A percentile compares a stretch with the other conserved stretches of the same genome.
phyloP scores from a whole-genome alignment of 2,888 invertebrate species.

The Acleris literana region DNA sequence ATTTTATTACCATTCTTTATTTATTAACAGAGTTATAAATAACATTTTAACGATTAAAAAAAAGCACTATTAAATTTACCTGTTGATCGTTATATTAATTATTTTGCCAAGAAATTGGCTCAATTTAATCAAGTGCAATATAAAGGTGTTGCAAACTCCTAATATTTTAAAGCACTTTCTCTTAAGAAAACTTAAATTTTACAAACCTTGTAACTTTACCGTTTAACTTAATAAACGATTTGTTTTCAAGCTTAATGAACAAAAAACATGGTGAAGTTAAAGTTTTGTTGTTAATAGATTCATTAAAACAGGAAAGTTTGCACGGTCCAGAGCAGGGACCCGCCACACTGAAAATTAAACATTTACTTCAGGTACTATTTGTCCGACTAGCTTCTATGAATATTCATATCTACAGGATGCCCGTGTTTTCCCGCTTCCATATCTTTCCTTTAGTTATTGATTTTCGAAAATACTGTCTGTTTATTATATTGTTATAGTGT shows the following conservation, averaged over 20 bases:
- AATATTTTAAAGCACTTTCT: constrained; percentile 3
- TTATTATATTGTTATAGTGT: too few relatives aligned
- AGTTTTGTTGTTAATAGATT: constrained; percentile 19
- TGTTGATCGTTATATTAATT: background rate
- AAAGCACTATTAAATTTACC: too few relatives aligned
- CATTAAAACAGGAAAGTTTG: constrained; percentile 14
- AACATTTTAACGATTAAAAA: too few relatives aligned
- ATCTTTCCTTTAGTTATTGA: too few relatives aligned
- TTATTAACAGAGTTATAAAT: too few relatives aligned
- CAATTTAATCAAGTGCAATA: constrained; percentile 5
- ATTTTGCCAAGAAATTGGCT: background rate
- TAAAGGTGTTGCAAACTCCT: constrained; percentile 10
- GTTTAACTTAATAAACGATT: constrained; percentile 17
- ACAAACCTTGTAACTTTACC: constrained; percentile 1
- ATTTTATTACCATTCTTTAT: too few relatives aligned
- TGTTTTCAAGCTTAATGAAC: constrained; percentile 14
- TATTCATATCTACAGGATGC: too few relatives aligned
- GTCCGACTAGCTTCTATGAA: too few relatives aligned
- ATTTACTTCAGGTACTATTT: too few relatives aligned
- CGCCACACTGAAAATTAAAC: background rate
- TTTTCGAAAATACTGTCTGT: too few relatives aligned
- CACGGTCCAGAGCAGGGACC: background rate
- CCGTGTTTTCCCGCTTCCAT: too few relatives aligned
- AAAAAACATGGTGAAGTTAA: constrained; percentile 11
- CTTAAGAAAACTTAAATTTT: constrained; percentile 7